Base-by-base conservation (phyloP, 2,797 vertebrate species). In the Buceros bicornis region DNA sequence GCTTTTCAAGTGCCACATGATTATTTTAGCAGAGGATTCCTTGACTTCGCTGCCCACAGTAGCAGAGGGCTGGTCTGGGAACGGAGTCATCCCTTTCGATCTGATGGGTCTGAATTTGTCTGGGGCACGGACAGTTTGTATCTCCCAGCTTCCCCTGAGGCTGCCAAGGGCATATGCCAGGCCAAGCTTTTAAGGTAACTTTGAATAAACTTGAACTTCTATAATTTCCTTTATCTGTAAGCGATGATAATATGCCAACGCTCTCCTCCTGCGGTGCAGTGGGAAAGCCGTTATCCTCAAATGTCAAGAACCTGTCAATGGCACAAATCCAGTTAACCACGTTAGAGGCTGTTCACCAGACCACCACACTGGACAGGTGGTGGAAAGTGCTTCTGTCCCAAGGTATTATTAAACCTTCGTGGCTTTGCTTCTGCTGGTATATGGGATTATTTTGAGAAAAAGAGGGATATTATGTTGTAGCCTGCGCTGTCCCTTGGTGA, bases 401-500 rank as follows among this genome's bases (percentile, higher is more conserved):
- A 87, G 73, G 60, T 74, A 28, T 61, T 70, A 29, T 35, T 90
- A 93, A 96, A 89, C 43, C 61, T 60, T 89, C 51, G 53, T 94
- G 81, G 33, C 78, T 94, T 96, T 88, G 83, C 91, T 89, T 82
- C 93, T 93, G 84, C 73, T 82, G 71, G 50, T 87, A 26, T 74
- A 12, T 54, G 93, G 78, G 76, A 50, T 92, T 90, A 35, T 80
- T 91, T 56, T 71, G 48, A 74, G 54, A 16, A 26, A 69, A 37
- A 57, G 16, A 54, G 28, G 17, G 37, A 18, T 83, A 21, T 80
- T 77, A 6, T 58, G 29, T 85, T 83, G 47, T 93, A 95, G 40
- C 84, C 89, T 82, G 60, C 45, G 12, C 76, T 96, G 70, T 74
- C 50, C 71, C 78, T 74, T 2, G 85, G 90, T 94, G 85, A 95